Evolutionary conservation across 2,113 vertebrate species (phyloP).

Genomic region (Leuciscus idus): DNA sequence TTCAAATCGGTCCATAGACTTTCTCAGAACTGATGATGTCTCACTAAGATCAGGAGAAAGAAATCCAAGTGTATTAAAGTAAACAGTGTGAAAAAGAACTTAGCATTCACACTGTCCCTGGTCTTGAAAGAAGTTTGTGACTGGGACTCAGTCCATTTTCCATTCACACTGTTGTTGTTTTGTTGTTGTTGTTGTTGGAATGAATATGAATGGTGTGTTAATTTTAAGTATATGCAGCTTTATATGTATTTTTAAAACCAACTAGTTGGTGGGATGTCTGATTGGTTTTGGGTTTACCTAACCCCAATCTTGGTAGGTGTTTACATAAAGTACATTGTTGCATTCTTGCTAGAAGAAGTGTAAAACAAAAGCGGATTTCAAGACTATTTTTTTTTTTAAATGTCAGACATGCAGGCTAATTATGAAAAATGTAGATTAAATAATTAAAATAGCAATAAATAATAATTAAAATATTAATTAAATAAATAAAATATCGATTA

Average conservation of each 20-base stretch:
- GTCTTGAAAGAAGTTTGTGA: background rate
- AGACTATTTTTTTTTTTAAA: too few species aligned
- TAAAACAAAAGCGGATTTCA: too few species aligned
- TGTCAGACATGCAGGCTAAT: too few species aligned
- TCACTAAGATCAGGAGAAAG: constrained; percentile 70
- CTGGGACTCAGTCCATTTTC: background rate
- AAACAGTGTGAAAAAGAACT: background rate
- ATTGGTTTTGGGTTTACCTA: background rate
- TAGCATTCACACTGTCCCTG: background rate
- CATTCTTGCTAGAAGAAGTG: too few species aligned
- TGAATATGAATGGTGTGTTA: background rate
- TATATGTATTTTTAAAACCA: background rate
- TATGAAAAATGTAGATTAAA: too few species aligned
- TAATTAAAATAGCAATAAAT: too few species aligned
- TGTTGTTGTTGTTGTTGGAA: background rate
- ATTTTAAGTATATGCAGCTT: background rate
- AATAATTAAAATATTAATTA: too few species aligned
- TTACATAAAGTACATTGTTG: too few species aligned
- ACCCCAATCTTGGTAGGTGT: background rate
- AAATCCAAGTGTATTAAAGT: background rate
- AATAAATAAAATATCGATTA: too few species aligned
- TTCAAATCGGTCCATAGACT: constrained; percentile 80
- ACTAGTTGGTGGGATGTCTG: background rate
- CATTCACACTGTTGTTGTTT: background rate
- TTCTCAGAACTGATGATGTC: constrained; percentile 80